Conservation (phyloP, 2,113 vertebrate genomes). For the Centrocercus urophasianus region DNA sequence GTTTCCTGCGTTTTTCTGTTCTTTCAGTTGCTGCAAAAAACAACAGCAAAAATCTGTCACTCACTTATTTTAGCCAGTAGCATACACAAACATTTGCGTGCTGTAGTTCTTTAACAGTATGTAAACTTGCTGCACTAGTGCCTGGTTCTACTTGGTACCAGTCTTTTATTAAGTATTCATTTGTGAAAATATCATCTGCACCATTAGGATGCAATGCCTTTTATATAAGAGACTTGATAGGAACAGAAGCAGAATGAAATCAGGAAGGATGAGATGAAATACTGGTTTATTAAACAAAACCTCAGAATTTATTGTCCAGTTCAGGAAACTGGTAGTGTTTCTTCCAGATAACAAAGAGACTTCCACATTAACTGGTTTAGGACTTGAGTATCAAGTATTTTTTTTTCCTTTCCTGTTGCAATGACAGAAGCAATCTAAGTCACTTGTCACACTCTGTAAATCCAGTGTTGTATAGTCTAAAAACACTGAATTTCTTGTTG, state of each 20-base stretch:
- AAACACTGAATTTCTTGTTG: neutral
- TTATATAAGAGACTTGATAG: neutral
- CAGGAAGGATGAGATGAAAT: neutral
- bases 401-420: neutral
- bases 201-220: neutral
- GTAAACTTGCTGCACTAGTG: neutral
- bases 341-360: neutral
- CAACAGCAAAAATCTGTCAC: neutral
- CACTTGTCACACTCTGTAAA: neutral
- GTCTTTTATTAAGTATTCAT: neutral
- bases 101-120: neutral
- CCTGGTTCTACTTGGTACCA: neutral
- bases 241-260: neutral
- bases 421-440: neutral
- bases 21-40: conserved; percentile 90
- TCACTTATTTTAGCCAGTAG: neutral
- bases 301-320: neutral
- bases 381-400: neutral
- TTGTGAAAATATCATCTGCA: neutral
- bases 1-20: conserved; percentile 91
- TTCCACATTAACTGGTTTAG: neutral
- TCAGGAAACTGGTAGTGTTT: neutral
- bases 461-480: neutral
- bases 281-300: neutral
- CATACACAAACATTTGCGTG: neutral